These are phyloP conservation scores for Pristionchus arcanus DNA, from an alignment of 2,888 invertebrate genomes.

Conservation along the genomic window DNA sequence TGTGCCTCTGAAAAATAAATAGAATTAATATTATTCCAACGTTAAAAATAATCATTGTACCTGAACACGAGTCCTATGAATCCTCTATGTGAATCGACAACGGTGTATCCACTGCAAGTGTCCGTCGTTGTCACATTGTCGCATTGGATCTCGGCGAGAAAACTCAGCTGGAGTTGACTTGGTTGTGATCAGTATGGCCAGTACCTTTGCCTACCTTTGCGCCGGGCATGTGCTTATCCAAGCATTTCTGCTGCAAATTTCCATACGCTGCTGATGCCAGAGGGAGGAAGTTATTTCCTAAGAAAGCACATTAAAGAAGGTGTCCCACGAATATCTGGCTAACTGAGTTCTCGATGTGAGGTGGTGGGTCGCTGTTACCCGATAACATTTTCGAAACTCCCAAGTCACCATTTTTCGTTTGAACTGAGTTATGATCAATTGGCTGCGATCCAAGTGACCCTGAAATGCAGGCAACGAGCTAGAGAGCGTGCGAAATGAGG, in stretches of 20 bases:
- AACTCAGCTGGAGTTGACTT: background rate
- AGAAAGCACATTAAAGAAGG: background rate
- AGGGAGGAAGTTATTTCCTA: background rate
- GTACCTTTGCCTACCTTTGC: background rate
- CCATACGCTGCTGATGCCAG: constrained; percentile 20
- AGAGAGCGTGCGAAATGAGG: no score
- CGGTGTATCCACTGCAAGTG: constrained; percentile 34
- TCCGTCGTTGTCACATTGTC: background rate
- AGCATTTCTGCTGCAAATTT: background rate
- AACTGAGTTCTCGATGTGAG: no score
- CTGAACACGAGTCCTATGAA: constrained; percentile 22
- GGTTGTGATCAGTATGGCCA: no score
- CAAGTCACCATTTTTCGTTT: no score
- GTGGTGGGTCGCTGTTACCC: no score
- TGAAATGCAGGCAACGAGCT: no score
- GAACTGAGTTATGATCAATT: no score
- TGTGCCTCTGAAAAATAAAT: background rate
- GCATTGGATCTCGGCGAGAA: background rate
- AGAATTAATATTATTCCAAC: no score
- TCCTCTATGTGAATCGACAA: background rate
- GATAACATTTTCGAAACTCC: no score
- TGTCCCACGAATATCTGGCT: no score
- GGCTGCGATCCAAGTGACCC: no score
- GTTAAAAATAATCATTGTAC: background rate
- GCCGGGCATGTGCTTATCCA: constrained; percentile 35